Conservation (phyloP, 1,140 invertebrate species). For the Oreohelix idahoensis region DNA sequence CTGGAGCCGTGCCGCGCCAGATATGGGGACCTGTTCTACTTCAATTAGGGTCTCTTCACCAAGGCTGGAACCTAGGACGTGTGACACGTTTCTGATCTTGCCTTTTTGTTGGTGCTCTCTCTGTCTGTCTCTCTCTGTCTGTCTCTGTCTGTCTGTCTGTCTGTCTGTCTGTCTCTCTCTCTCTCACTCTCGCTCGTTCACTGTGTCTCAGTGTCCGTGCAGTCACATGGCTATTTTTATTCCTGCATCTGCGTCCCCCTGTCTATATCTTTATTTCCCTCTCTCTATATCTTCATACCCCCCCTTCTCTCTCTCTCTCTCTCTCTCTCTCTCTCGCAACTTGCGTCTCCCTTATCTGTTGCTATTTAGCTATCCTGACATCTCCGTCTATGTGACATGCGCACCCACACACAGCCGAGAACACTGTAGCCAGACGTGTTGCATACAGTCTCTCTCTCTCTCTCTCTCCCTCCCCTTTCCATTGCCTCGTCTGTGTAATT, state of each 20-base stretch:
- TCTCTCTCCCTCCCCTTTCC: neutral
- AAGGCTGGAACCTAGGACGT: too few relatives aligned
- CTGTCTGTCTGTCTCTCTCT: neutral
- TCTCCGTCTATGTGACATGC: too few relatives aligned
- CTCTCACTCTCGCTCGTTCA: neutral
- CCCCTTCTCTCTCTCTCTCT: neutral
- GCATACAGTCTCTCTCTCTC: constrained; percentile 21
- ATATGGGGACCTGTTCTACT: too few relatives aligned
- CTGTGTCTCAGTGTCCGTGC: neutral
- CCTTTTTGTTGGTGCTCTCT: neutral
- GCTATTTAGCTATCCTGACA: too few relatives aligned
- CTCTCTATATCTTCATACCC: neutral
- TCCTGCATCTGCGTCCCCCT: neutral
- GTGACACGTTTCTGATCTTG: neutral
- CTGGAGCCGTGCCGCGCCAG: too few relatives aligned
- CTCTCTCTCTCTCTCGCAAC: constrained; percentile 19
- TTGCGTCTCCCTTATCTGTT: too few relatives aligned
- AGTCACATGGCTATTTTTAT: neutral
- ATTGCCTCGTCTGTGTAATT: too few relatives aligned
- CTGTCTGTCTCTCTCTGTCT: neutral
- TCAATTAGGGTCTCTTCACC: too few relatives aligned
- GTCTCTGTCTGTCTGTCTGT: neutral
- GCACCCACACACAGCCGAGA: too few relatives aligned
- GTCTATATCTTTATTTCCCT: neutral
- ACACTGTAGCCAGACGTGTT: too few relatives aligned